phyloP scores from a whole-genome alignment of 2,113 vertebrate genomes.

The Calyptomena viridis region DNA sequence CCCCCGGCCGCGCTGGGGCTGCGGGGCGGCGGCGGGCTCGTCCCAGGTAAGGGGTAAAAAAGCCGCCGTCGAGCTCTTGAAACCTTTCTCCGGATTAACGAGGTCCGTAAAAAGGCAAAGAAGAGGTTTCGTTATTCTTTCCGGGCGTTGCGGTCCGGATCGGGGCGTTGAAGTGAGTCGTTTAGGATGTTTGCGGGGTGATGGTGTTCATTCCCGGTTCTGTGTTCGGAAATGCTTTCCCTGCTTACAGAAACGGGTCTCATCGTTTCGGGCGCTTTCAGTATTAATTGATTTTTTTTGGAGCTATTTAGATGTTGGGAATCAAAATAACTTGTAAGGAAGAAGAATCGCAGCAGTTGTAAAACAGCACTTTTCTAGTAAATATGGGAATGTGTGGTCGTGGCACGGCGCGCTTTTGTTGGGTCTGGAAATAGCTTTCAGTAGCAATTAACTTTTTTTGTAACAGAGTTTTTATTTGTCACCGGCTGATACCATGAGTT shows the following conservation, averaged over 20 bases:
- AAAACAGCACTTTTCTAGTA: accelerated
- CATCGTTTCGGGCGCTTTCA: not conserved
- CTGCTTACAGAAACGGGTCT: not conserved
- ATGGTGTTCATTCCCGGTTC: not conserved
- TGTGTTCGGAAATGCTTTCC: not conserved
- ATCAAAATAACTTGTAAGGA: not conserved
- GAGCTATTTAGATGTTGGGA: not conserved
- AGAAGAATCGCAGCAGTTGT: accelerated
- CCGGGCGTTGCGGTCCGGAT: accelerated
- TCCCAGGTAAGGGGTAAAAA: not conserved
- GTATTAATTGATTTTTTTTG: accelerated
- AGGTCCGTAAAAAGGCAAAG: not conserved
- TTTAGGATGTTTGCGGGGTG: no score
- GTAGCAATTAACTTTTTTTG: not conserved
- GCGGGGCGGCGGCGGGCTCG: no score
- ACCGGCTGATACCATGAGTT: not conserved
- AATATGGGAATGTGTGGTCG: not conserved
- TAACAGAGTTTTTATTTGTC: not conserved
- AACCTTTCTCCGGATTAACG: not conserved
- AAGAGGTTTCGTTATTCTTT: accelerated
- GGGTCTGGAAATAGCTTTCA: not conserved
- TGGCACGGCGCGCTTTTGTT: not conserved
- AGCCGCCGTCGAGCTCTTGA: not conserved
- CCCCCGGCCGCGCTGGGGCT: not conserved
- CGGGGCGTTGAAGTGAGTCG: not conserved